Conservation (phyloP, 2,113 vertebrate species). For the Carlito syrichta region DNA sequence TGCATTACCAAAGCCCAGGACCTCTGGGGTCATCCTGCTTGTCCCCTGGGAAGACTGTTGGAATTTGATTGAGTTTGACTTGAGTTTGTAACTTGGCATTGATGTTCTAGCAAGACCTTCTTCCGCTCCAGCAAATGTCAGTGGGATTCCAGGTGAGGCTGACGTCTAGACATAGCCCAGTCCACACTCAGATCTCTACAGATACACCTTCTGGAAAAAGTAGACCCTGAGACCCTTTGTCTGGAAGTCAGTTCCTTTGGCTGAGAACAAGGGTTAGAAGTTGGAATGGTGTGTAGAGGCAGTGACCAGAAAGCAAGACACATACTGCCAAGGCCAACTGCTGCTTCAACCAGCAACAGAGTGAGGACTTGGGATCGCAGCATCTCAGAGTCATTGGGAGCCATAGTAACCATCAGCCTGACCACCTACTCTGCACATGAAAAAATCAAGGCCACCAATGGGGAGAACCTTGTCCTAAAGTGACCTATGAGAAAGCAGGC, state of each 20-base stretch:
- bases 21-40: neutral
- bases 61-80: neutral
- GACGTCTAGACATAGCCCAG: neutral
- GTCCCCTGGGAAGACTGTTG: neutral
- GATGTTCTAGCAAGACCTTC: neutral
- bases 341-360: neutral
- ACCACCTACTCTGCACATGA: neutral
- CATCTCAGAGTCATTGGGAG: rapidly evolving
- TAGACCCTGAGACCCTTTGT: neutral
- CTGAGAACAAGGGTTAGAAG: neutral
- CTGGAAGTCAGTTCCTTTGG: neutral
- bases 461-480: neutral
- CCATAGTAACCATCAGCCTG: neutral
- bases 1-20: neutral
- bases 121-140: neutral
- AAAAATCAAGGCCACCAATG: neutral
- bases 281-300: neutral
- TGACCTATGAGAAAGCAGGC: neutral
- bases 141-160: neutral
- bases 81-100: neutral
- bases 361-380: neutral
- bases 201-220: neutral
- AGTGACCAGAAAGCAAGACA: neutral
- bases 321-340: neutral
- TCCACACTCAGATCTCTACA: neutral